phyloP scores from a whole-genome alignment of 1,140 invertebrate genomes.

The Papilio aristodemus region DNA sequence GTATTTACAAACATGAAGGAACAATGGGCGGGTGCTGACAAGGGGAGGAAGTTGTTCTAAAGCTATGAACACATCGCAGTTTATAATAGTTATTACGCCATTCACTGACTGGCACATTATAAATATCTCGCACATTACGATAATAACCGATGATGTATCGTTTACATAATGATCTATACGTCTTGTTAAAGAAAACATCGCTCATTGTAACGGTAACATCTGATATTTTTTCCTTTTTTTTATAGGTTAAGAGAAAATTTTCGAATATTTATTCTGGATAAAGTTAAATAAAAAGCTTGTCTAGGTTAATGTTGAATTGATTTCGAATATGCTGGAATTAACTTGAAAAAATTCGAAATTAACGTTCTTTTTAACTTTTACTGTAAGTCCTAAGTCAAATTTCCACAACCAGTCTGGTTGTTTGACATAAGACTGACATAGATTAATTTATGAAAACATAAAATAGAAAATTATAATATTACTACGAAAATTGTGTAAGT shows the following conservation, averaged over 20 bases:
- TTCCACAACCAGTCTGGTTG: too few species aligned
- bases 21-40: conserved; percentile 58
- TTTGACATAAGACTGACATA: not conserved
- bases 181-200: not conserved
- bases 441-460: not conserved
- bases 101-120: conserved; percentile 1
- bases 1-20: conserved; percentile 58
- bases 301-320: too few species aligned
- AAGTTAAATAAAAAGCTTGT: too few species aligned
- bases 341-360: too few species aligned
- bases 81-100: conserved; percentile 31
- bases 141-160: not conserved
- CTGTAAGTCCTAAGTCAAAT: too few species aligned
- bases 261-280: too few species aligned
- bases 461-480: not conserved
- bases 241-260: too few species aligned
- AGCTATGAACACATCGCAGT: conserved; percentile 34
- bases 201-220: not conserved
- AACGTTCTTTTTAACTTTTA: too few species aligned
- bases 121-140: not conserved
- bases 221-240: not conserved
- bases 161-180: not conserved
- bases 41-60: conserved; percentile 57
- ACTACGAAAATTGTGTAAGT: not conserved
- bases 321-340: too few species aligned